Evolutionary conservation across 2,113 vertebrate species (phyloP).

Genomic region (Cathartes aura): DNA sequence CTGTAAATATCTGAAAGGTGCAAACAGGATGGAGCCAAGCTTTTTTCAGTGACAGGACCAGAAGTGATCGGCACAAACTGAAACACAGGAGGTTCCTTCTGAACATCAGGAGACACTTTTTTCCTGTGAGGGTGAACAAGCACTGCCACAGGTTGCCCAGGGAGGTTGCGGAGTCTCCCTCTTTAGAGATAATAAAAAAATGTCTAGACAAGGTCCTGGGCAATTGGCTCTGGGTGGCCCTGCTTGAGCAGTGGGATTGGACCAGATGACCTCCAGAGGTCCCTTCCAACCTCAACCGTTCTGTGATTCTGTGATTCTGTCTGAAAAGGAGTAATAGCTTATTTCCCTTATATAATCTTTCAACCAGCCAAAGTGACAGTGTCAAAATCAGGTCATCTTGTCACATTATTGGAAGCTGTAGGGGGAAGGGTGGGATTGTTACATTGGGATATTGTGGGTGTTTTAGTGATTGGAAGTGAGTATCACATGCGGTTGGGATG

Average conservation of each 20-base stretch:
- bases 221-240: neutral
- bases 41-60: neutral
- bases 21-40: neutral
- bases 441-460: neutral
- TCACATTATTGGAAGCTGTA: neutral
- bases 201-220: neutral
- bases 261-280: neutral
- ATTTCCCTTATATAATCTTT: neutral
- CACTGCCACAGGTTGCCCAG: neutral
- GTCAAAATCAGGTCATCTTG: neutral
- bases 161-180: neutral
- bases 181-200: neutral
- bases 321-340: neutral
- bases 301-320: neutral
- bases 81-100: neutral
- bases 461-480: neutral
- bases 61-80: neutral
- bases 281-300: neutral
- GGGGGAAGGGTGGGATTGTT: neutral
- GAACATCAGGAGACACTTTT: neutral
- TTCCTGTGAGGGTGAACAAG: neutral
- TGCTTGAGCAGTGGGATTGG: neutral
- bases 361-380: neutral
- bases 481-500: rapidly evolving
- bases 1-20: neutral